Conservation (phyloP, 37 sponge, comb jelly and placozoan species). For the Agelas oroides region DNA sequence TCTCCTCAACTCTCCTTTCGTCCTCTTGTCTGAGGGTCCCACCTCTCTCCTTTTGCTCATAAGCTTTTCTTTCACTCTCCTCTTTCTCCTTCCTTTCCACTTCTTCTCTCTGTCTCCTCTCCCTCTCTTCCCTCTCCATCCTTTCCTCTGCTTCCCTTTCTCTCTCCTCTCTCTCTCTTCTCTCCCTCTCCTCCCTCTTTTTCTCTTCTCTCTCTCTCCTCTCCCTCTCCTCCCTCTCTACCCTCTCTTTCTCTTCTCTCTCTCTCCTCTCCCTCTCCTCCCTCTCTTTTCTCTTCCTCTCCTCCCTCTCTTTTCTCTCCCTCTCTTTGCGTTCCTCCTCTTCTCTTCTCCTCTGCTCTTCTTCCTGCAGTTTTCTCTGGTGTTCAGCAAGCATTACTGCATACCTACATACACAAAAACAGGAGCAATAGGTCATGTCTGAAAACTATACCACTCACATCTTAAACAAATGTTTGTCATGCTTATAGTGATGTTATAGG, state of each 20-base stretch:
- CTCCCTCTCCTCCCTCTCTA: conserved; percentile 3
- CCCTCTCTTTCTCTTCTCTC: not conserved
- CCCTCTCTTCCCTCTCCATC: conserved; percentile 17
- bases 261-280: not conserved
- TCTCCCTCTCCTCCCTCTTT: not conserved
- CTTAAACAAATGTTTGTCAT: too few species aligned
- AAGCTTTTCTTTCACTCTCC: conserved; percentile 4
- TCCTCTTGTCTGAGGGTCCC: not conserved
- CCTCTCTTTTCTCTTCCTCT: not conserved
- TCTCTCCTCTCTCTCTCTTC: not conserved
- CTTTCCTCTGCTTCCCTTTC: conserved; percentile 11
- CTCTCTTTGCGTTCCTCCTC: conserved; percentile 1
- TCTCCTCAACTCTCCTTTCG: not conserved
- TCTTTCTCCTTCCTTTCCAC: conserved; percentile 5
- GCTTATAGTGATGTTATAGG: too few species aligned
- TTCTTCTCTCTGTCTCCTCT: not conserved
- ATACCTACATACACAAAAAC: not conserved
- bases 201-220: not conserved
- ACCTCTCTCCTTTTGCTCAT: conserved; percentile 3
- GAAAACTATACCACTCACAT: too few species aligned
- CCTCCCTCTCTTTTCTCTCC: not conserved
- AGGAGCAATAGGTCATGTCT: not conserved
- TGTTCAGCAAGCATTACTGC: not conserved
- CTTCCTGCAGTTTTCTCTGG: not conserved
- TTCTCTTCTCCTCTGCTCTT: not conserved